Conservation (phyloP, 2,113 vertebrate species). For the Todiramphus chloris region DNA sequence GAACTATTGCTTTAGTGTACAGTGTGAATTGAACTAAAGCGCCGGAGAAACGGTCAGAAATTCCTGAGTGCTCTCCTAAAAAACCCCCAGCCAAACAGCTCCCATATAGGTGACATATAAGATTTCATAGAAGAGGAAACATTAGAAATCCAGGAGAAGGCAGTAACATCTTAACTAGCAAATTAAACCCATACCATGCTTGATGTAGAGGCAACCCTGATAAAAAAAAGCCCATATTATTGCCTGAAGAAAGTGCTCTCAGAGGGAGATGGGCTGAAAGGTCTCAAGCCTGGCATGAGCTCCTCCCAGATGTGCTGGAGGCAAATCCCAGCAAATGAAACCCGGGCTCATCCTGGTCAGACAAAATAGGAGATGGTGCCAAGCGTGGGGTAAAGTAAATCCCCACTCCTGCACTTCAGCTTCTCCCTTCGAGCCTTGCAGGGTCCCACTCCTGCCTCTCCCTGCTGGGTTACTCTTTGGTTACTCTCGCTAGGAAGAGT, state of each 20-base stretch:
- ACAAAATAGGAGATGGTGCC: not conserved
- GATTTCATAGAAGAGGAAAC: conserved; percentile 3
- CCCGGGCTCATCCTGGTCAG: not conserved
- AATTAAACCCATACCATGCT: not conserved
- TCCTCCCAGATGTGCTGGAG: not conserved
- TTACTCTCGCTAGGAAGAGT: not conserved
- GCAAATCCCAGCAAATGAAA: not conserved
- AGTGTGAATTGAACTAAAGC: conserved; percentile 1
- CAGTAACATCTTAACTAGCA: not conserved
- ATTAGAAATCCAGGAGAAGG: not conserved
- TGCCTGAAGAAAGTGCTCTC: not conserved
- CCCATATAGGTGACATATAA: not conserved
- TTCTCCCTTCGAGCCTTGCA: not conserved
- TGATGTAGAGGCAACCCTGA: not conserved
- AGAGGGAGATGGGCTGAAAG: not conserved
- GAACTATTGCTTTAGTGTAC: not conserved
- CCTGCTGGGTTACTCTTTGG: not conserved
- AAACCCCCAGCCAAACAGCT: not conserved
- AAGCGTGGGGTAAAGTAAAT: not conserved
- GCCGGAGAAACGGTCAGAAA: not conserved
- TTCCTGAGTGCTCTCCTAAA: not conserved
- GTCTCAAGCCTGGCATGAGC: not conserved
- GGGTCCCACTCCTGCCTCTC: not conserved
- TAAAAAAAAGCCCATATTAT: not conserved
- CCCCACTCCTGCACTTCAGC: not conserved